Percentiles rank a stretch among this genome's conserved stretches.
Evolutionary conservation across 2,797 vertebrate genomes (phyloP).

Genomic region (Oreonectes daqikongensis): DNA sequence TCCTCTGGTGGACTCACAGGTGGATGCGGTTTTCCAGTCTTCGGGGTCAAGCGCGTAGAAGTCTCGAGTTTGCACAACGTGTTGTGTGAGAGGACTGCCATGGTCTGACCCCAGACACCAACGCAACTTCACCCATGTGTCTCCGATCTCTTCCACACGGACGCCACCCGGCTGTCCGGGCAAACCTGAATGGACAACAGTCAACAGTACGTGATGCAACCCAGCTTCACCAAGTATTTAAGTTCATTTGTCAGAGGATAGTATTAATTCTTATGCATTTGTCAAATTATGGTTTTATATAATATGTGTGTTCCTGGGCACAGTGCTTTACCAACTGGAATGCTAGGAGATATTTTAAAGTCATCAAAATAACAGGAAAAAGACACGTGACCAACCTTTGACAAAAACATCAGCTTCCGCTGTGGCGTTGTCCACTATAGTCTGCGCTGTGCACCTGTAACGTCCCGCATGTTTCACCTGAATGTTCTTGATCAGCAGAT

Average conservation of each 20-base stretch:
- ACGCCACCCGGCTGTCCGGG: conserved; percentile 92
- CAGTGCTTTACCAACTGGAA: too few relatives aligned
- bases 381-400: conserved; percentile 83
- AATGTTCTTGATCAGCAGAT: conserved; percentile 86
- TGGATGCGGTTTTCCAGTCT: conserved; percentile 91
- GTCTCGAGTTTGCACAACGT: conserved; percentile 88
- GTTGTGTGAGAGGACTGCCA: conserved; percentile 89
- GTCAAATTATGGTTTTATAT: too few relatives aligned
- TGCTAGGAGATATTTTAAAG: too few relatives aligned
- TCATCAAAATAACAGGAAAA: too few relatives aligned
- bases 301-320: too few relatives aligned
- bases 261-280: too few relatives aligned
- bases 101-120: conserved; percentile 93
- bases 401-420: conserved; percentile 90
- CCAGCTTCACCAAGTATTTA: too few relatives aligned
- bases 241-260: too few relatives aligned
- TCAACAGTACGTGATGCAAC: too few relatives aligned
- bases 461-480: conserved; percentile 90
- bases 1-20: conserved; percentile 76
- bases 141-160: conserved; percentile 86
- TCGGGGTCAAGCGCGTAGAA: conserved; percentile 82
- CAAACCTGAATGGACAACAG: conserved; percentile 71
- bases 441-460: conserved; percentile 92
- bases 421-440: conserved; percentile 90
- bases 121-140: conserved; percentile 86